Percentiles rank a stretch among this genome's conserved stretches.
Conservation (phyloP, 2,888 invertebrate species). For the Sinohyriopsis cumingii region DNA sequence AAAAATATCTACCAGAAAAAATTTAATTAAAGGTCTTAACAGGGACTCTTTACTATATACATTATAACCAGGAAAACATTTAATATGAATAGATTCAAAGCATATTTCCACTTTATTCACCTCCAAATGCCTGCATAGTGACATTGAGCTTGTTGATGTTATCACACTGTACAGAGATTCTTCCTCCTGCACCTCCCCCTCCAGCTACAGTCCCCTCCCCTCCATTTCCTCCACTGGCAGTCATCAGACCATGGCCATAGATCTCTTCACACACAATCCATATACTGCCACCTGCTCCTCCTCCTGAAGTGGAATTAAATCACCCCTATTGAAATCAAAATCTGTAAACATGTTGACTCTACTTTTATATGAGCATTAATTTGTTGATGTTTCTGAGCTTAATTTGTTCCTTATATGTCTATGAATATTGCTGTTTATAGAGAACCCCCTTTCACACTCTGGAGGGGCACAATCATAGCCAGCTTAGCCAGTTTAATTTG, state of each 20-base stretch:
- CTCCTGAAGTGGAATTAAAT: constrained; percentile 37
- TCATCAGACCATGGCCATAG: constrained; percentile 50
- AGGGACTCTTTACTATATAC: neutral
- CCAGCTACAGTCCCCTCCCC: constrained; percentile 35
- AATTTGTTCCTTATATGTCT: too few species aligned
- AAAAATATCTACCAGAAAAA: too few species aligned
- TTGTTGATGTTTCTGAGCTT: too few species aligned
- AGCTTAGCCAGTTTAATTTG: too few species aligned
- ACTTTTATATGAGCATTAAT: too few species aligned
- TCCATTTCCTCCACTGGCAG: constrained; percentile 46
- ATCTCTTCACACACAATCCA: constrained; percentile 56
- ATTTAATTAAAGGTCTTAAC: neutral
- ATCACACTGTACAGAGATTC: constrained; percentile 48
- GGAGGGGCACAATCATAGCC: too few species aligned
- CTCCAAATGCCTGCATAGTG: constrained; percentile 48
- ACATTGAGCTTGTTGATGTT: constrained; percentile 53
- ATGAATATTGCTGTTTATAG: too few species aligned
- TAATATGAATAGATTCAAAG: too few species aligned
- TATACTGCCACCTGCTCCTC: constrained; percentile 57
- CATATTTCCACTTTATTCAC: constrained; percentile 20
- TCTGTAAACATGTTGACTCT: too few species aligned
- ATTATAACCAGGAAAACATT: neutral
- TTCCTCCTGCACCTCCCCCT: constrained; percentile 57
- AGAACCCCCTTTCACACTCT: too few species aligned
- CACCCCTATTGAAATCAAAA: too few species aligned